These are phyloP conservation scores for Augiades crinisus DNA, from an alignment of 2,888 invertebrate species.

Conservation along the genomic window DNA sequence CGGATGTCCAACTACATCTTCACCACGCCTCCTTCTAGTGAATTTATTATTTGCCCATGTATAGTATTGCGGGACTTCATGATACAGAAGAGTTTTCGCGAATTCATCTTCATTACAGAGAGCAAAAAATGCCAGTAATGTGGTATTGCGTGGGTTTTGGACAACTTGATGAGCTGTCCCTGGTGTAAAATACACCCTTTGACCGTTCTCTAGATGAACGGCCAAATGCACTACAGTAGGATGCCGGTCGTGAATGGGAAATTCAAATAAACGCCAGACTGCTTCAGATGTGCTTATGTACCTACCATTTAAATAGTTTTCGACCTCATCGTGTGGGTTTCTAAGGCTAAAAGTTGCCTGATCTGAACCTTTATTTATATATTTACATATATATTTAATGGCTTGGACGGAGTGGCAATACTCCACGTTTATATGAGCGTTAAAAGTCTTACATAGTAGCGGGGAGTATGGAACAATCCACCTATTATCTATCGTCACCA, in stretches of 20 bases:
- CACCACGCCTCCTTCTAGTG: slow-evolving; percentile 25
- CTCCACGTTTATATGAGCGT: not conserved
- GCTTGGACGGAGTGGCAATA: not conserved
- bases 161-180: slow-evolving; percentile 22
- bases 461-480: slow-evolving; percentile 44
- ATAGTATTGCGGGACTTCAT: slow-evolving; percentile 34
- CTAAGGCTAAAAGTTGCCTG: slow-evolving; percentile 46
- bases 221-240: slow-evolving; percentile 28
- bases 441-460: slow-evolving; percentile 31
- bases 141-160: slow-evolving; percentile 23
- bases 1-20: slow-evolving; percentile 30
- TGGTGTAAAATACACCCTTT: slow-evolving; percentile 29
- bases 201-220: slow-evolving; percentile 31
- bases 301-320: not conserved
- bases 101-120: slow-evolving; percentile 31
- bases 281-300: slow-evolving; percentile 29
- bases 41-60: slow-evolving; percentile 30
- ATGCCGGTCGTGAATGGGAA: slow-evolving; percentile 28
- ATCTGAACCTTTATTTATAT: slow-evolving; percentile 26
- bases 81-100: slow-evolving; percentile 32
- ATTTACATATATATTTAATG: slow-evolving; percentile 1
- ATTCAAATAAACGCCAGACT: slow-evolving; percentile 28
- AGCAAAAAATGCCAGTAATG: not conserved
- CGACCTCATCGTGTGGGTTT: slow-evolving; percentile 29
- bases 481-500: slow-evolving; percentile 16